A percentile compares a stretch with the other conserved stretches of the same genome.
phyloP scores from a whole-genome alignment of 1,140 invertebrate species.

The Formica selysi region DNA sequence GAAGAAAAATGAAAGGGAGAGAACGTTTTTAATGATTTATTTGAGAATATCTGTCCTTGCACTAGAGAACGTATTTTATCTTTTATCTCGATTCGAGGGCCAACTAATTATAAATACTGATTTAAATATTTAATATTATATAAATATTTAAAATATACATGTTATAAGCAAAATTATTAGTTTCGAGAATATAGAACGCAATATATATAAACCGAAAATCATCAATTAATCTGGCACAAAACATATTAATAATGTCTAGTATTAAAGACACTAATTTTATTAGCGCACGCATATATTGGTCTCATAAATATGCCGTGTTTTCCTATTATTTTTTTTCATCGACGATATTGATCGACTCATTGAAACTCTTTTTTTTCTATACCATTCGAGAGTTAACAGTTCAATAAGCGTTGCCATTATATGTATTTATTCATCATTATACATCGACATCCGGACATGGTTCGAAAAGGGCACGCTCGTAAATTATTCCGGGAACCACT shows the following conservation, averaged over 20 bases:
- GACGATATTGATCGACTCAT: not conserved
- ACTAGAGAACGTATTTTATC: not conserved
- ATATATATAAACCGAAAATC: too few species aligned
- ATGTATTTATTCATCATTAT: conserved; percentile 51
- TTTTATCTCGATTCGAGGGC: conserved; percentile 24
- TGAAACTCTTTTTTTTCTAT: not conserved
- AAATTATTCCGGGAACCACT: conserved; percentile 57
- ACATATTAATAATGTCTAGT: too few species aligned
- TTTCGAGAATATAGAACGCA: too few species aligned
- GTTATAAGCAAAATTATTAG: too few species aligned
- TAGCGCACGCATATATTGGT: too few species aligned
- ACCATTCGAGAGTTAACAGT: not conserved
- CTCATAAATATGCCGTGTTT: too few species aligned
- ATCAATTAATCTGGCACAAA: too few species aligned
- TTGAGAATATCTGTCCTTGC: not conserved
- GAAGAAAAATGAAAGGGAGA: conserved; percentile 14
- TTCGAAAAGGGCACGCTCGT: conserved; percentile 39
- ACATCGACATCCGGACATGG: conserved; percentile 33
- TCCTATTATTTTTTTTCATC: not conserved
- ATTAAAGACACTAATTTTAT: too few species aligned
- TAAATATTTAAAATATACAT: too few species aligned
- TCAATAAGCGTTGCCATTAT: conserved; percentile 3
- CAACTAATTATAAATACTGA: too few species aligned
- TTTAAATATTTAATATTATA: too few species aligned
- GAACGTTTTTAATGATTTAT: conserved; percentile 34